Base-by-base conservation (phyloP, 2,797 vertebrate genomes). In the Jordanella pulchra region DNA sequence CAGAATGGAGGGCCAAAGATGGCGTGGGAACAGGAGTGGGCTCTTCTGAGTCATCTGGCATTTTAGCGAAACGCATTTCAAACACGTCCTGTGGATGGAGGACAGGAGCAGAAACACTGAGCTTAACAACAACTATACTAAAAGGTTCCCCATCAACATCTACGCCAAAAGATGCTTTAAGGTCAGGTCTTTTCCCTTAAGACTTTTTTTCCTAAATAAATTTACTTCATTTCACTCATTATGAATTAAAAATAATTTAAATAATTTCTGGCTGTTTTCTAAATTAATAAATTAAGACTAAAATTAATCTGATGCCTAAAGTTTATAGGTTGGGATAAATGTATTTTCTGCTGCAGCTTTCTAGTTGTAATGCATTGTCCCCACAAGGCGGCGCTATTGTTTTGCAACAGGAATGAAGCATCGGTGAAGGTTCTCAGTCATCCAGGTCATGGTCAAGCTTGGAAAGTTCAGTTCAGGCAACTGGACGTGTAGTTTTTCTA, bases 11-110 rank as follows among this genome's bases (percentile, higher is more conserved):
- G 91, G 93, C 94, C 45, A 95, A 94, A 0, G 90, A 96, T 0
- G 95, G 96, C 5, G 95, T 95, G 30, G 95, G 96, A 66, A 95
- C 93, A 0, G 94, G 91, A 5, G 90, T 79, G 3, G 81, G 0
- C 91, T 97, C 96, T 87, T 96, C 95, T 0, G 95, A 95, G 61
- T 98, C 97, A 54, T 97, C 97, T 0, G 97, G 97, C 95, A 97
- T 97, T 91, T 97, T 97, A 76, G 97, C 96, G 0, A 98, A 97
- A 50, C 96, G 95, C 97, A 98, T 98, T 91, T 98, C 97, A 30
- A 98, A 98, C 28, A 98, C 96, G 17, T 98, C 97, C 97, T 97
- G 77, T 70, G 6, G 25, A 44, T 48, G 11, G 28, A 73, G 47
- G 53, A 55, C 0, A 81, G 88, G 0, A 92, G 91, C 5, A 93